phyloP scores from a whole-genome alignment of 2,888 invertebrate genomes.

The Polydrusus tereticollis region DNA sequence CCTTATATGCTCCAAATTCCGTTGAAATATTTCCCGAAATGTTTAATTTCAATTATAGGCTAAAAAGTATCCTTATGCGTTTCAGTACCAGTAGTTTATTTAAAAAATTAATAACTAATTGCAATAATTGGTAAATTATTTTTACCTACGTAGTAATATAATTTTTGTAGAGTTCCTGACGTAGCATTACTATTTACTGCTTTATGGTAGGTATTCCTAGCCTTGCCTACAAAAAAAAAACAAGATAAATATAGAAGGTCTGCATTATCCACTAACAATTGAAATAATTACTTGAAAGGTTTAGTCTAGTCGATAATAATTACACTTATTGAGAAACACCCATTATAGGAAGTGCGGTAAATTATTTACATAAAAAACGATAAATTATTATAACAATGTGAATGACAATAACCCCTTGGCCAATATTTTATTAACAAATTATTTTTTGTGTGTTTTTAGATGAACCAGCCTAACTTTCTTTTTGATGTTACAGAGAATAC shows the following conservation, averaged over 20 bases:
- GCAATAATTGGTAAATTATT: too few relatives aligned
- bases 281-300: background rate
- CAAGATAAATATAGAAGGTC: background rate
- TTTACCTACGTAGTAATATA: too few relatives aligned
- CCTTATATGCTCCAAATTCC: too few relatives aligned
- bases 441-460: background rate
- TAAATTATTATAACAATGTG: background rate
- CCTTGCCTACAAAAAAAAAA: background rate
- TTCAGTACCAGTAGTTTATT: too few relatives aligned
- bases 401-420: conserved; percentile 11
- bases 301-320: background rate
- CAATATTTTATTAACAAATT: background rate
- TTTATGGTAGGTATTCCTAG: background rate
- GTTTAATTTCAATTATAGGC: too few relatives aligned
- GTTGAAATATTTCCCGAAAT: too few relatives aligned
- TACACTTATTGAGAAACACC: background rate
- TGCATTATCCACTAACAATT: background rate
- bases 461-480: background rate
- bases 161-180: too few relatives aligned
- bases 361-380: background rate
- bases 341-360: background rate
- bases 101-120: too few relatives aligned
- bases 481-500: background rate
- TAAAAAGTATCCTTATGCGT: too few relatives aligned
- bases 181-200: too few relatives aligned